These are phyloP conservation scores for Leptoclinus maculatus DNA, from an alignment of 2,797 vertebrate genomes.

Conservation along the genomic window DNA sequence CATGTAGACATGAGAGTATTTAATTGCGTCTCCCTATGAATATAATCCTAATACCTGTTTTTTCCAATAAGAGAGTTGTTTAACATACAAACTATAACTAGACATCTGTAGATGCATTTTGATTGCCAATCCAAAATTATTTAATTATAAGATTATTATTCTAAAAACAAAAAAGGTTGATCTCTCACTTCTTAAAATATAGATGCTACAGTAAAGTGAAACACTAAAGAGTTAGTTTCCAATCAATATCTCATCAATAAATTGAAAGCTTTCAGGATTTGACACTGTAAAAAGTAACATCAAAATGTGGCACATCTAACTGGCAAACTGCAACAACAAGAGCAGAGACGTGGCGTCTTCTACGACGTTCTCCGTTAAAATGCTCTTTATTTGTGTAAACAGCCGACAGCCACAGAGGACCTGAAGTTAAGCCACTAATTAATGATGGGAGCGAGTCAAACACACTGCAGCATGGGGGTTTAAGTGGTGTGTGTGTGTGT, in stretches of 20 bases:
- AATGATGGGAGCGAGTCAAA: background rate
- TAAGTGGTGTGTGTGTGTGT: background rate
- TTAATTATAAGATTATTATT: background rate
- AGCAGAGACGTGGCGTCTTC: background rate
- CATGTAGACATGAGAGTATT: background rate
- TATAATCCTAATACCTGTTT: background rate
- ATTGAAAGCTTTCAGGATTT: background rate
- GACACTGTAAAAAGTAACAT: background rate
- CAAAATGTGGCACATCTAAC: background rate
- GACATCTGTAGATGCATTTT: background rate
- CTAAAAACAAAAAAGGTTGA: background rate
- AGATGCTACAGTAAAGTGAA: background rate
- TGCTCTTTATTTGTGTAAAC: background rate
- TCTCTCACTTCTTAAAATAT: background rate
- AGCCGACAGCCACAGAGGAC: background rate
- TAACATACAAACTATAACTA: background rate
- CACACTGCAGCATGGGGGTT: slow-evolving; percentile 3
- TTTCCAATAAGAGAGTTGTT: background rate
- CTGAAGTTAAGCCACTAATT: slow-evolving; percentile 8
- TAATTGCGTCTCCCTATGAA: background rate
- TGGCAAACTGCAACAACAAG: background rate
- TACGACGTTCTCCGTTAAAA: background rate
- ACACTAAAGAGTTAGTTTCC: background rate
- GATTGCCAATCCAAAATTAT: background rate
- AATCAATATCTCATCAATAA: slow-evolving; percentile 4